A percentile compares a stretch with the other conserved stretches of the same genome.
Conservation (phyloP, 2,797 vertebrate genomes). For the Lepus oiostolus region DNA sequence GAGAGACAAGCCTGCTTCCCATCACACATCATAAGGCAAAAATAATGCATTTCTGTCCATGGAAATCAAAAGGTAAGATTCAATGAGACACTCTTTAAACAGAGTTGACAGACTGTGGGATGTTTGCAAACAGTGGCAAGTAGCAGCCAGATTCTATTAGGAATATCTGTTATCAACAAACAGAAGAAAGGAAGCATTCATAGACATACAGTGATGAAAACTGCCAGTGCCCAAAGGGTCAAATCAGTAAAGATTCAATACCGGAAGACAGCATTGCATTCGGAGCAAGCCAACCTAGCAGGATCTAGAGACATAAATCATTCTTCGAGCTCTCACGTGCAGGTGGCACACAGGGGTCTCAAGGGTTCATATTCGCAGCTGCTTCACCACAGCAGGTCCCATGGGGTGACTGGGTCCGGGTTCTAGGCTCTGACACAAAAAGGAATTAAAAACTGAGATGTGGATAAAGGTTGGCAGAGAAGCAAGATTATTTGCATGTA, state of each 20-base stretch:
- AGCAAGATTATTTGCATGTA: too few relatives aligned
- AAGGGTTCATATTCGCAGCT: slow-evolving; percentile 33
- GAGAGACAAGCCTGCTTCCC: neutral
- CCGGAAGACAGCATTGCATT: neutral
- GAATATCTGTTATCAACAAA: neutral
- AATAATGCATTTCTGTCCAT: neutral
- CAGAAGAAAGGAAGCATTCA: neutral
- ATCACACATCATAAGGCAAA: slow-evolving; percentile 19
- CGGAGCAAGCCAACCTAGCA: neutral
- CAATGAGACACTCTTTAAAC: neutral
- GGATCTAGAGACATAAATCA: neutral
- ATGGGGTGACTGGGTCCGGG: too few relatives aligned
- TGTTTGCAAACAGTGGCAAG: neutral
- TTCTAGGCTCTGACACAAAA: too few relatives aligned
- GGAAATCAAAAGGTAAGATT: neutral
- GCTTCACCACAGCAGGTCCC: neutral
- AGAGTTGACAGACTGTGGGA: neutral
- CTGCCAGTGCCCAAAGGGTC: neutral
- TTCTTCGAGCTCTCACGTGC: neutral
- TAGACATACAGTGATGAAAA: neutral
- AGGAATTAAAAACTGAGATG: too few relatives aligned
- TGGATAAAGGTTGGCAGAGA: too few relatives aligned
- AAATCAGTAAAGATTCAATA: neutral
- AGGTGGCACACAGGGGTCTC: neutral
- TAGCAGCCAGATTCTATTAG: neutral